Percentiles rank a stretch among this genome's conserved stretches.
Evolutionary conservation across 1,140 invertebrate species (phyloP).

Genomic region (Eufriesea mexicana): DNA sequence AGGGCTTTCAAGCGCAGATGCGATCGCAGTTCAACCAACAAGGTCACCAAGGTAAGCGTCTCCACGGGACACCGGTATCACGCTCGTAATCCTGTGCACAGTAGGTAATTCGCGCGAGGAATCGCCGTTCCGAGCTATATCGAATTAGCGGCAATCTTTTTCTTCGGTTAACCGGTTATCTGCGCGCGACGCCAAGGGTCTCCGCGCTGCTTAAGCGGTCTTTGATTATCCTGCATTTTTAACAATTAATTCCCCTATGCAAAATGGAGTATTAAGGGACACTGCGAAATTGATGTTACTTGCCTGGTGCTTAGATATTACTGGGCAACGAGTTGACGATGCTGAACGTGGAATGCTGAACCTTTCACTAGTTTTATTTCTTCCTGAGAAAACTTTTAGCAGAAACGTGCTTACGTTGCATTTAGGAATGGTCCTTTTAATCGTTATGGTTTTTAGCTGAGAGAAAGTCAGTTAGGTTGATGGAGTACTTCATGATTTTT

Average conservation of each 20-base stretch:
- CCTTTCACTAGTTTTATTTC: neutral
- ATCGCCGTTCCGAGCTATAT: neutral
- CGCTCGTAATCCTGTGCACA: neutral
- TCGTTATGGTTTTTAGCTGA: too few relatives aligned
- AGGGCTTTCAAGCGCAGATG: slow-evolving; percentile 83
- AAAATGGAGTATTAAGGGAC: neutral
- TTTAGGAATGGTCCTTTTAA: too few relatives aligned
- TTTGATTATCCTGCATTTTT: neutral
- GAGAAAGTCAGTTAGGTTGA: too few relatives aligned
- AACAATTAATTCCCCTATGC: neutral
- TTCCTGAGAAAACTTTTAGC: neutral
- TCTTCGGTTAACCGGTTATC: neutral
- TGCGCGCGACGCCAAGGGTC: neutral
- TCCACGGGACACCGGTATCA: neutral
- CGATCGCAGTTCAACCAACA: slow-evolving; percentile 86
- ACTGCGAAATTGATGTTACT: neutral
- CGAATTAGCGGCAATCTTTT: neutral
- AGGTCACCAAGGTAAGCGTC: slow-evolving; percentile 84
- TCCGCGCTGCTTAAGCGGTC: neutral
- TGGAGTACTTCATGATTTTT: too few relatives aligned
- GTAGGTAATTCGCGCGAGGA: neutral
- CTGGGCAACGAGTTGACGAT: neutral
- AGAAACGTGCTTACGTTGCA: too few relatives aligned
- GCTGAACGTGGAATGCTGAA: neutral
- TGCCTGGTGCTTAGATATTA: neutral